A percentile compares a stretch with the other conserved stretches of the same genome.
Conservation (phyloP, 2,113 vertebrate genomes). For the Sula dactylatra region DNA sequence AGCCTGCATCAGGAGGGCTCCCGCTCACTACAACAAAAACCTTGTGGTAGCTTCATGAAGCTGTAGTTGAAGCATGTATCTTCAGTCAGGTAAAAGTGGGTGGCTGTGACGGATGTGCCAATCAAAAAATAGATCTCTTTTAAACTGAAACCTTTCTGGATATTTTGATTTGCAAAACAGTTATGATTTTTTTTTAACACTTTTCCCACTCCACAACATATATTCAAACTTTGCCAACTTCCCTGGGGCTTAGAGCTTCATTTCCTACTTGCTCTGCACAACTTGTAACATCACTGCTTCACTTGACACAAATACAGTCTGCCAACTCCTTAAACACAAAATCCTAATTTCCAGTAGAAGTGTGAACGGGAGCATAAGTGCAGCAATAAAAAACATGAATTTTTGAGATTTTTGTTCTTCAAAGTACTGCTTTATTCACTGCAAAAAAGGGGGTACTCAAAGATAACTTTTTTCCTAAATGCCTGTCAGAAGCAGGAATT, state of each 20-base stretch:
- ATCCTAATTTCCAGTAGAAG: background rate
- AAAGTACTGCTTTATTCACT: background rate
- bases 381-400: background rate
- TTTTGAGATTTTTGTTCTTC: background rate
- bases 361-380: background rate
- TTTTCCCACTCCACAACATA: background rate
- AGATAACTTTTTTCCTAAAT: background rate
- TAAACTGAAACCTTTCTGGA: background rate
- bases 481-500: background rate
- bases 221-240: background rate
- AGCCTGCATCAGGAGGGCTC: rapidly evolving
- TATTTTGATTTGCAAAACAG: background rate
- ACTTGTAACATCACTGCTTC: background rate
- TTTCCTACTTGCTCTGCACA: background rate
- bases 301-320: background rate
- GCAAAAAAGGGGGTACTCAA: background rate
- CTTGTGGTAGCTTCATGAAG: background rate
- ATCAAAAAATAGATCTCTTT: background rate
- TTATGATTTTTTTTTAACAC: background rate
- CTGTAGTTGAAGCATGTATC: background rate
- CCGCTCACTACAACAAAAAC: background rate
- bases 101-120: background rate
- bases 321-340: background rate
- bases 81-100: background rate
- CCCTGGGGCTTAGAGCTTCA: background rate